Base-by-base conservation (phyloP, 2,113 vertebrate genomes). In the Scomber colias region DNA sequence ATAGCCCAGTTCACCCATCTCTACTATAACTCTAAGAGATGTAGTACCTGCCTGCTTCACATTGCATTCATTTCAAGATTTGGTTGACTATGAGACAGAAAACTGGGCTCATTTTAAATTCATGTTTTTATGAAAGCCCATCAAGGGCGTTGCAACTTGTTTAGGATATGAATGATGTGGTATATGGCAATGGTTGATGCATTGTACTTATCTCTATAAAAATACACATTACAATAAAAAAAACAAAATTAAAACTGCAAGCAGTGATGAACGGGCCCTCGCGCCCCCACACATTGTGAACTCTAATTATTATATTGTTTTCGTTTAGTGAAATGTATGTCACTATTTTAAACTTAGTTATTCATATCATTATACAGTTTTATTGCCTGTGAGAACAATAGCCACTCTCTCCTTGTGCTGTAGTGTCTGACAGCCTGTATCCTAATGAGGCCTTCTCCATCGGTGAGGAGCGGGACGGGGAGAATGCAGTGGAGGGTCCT, bases 401-500 rank as follows among this genome's bases (percentile, higher is more conserved):
- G 7, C 3, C 8, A 5, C 3, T 79, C 45, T 63, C 27, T 80
- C 40, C 11, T 6, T 83, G 68, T 81, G 46, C 65, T 66, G 56
- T 50, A 97, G 97, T 98, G 87, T 96, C 94, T 84, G 97, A 98
- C 91, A 92, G 57, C 0, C 94, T 88, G 0, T 94, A 93, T 50
- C 95, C 85, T 57, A 96, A 94, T 1, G 97, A 97, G 91, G 96
- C 97, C 4, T 90, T 98, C 90, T 96, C 96, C n/a, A 93, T 98
- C 62, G 92, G 92, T 27, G 92, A 87, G 0, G 95, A 95, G 77
- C 87, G 92, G 0, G 96, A 91, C 12, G 74, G 73, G 3, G 89
- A 89, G 75, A 93, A 93, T 11, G 71, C 87, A 0, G 89, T 81
- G 53, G 93, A 93, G 75, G 87, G 82, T 49, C 96, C 87, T 4